Conservation (phyloP, 2,113 vertebrate species). For the Psittacara wagleri region DNA sequence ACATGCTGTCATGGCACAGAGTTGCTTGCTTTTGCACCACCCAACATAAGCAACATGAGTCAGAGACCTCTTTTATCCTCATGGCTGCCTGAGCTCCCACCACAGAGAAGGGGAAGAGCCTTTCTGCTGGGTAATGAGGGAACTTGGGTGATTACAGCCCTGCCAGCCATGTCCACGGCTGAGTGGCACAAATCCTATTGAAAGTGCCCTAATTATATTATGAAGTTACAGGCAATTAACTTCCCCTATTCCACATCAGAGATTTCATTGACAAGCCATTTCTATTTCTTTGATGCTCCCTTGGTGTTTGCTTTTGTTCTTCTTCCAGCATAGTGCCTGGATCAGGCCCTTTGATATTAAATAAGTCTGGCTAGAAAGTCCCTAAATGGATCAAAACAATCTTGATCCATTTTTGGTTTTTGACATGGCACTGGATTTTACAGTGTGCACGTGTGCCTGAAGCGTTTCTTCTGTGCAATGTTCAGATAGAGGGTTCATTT, state of each 20-base stretch:
- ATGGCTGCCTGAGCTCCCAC: not conserved
- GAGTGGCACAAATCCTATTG: constrained; percentile 26
- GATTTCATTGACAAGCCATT: not conserved
- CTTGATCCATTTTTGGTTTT: not conserved
- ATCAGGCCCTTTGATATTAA: constrained; percentile 8
- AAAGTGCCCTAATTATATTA: not conserved
- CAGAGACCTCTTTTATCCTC: not conserved
- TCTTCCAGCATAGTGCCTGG: not conserved
- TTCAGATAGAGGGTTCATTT: constrained; percentile 47
- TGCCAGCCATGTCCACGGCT: not conserved
- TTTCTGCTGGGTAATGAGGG: not conserved
- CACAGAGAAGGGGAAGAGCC: not conserved
- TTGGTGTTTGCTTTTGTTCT: constrained; percentile 8
- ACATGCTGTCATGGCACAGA: fast-evolving
- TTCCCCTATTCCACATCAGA: not conserved
- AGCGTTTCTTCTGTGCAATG: constrained; percentile 26
- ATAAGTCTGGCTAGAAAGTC: not conserved
- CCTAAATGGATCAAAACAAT: not conserved
- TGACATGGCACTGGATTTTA: constrained; percentile 18
- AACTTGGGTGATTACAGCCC: not conserved
- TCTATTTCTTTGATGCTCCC: not conserved
- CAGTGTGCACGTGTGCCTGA: not conserved
- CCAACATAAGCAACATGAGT: not conserved
- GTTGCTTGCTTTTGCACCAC: not conserved
- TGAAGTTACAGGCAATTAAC: constrained; percentile 30